Evolutionary conservation across 2,888 invertebrate genomes (phyloP).

Genomic region (Tenthredo livida): DNA sequence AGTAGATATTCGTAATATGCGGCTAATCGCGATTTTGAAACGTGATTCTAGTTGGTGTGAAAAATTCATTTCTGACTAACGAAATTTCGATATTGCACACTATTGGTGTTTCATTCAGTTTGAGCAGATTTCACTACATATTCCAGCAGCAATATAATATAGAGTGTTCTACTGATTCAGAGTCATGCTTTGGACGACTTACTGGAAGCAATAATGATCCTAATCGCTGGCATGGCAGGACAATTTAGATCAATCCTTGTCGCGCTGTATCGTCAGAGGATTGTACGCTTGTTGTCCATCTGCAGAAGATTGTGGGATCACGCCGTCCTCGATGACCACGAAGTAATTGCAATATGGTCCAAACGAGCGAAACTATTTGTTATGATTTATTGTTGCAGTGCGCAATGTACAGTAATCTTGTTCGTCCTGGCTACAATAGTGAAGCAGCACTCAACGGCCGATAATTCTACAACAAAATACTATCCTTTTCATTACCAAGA

Average conservation of each 20-base stretch:
- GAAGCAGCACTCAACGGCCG: not conserved
- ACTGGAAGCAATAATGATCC: not conserved
- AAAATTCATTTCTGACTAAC: too few relatives aligned
- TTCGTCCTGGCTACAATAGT: not conserved
- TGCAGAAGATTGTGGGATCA: constrained; percentile 60
- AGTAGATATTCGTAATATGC: too few relatives aligned
- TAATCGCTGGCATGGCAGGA: not conserved
- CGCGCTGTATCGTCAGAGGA: not conserved
- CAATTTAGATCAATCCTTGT: constrained; percentile 19
- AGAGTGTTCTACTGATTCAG: not conserved
- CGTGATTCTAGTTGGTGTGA: too few relatives aligned
- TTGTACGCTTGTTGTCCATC: constrained; percentile 52
- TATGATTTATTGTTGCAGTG: not conserved
- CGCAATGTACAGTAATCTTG: not conserved
- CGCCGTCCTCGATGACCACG: constrained; percentile 27
- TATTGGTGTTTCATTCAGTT: too few relatives aligned
- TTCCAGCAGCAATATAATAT: too few relatives aligned
- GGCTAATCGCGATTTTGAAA: too few relatives aligned
- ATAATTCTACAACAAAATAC: not conserved
- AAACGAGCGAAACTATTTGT: not conserved
- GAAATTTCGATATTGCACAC: too few relatives aligned
- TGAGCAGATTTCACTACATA: too few relatives aligned
- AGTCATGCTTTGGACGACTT: not conserved
- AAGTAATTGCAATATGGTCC: not conserved
- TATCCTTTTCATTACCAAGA: not conserved